Evolutionary conservation across 2,113 vertebrate genomes (phyloP).

Genomic region (Isurus oxyrinchus): DNA sequence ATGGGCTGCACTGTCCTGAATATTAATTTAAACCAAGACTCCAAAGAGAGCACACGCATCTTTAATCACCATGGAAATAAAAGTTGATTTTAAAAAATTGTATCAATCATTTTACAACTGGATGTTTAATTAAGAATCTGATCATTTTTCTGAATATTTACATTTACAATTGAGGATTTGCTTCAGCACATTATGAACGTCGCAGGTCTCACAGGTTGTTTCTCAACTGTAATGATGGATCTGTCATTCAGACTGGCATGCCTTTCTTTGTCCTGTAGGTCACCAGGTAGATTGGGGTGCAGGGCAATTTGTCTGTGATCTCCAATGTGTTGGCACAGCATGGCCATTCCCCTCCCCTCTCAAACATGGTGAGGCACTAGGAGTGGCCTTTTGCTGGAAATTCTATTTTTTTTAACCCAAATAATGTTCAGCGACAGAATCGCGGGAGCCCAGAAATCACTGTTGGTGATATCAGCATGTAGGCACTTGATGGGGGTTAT

Average conservation of each 20-base stretch:
- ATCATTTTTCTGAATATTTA: not conserved
- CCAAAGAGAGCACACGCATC: not conserved
- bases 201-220: no score
- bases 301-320: not conserved
- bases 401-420: not conserved
- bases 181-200: not conserved
- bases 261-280: not conserved
- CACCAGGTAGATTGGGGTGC: not conserved
- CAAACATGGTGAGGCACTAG: not conserved
- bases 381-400: not conserved
- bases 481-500: not conserved
- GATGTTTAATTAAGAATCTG: not conserved
- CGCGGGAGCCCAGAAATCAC: not conserved
- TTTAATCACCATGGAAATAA: slow-evolving; percentile 14
- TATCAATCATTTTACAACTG: not conserved
- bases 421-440: not conserved
- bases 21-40: slow-evolving; percentile 15
- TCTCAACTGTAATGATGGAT: not conserved
- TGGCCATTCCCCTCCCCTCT: not conserved
- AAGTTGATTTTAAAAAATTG: slow-evolving; percentile 15
- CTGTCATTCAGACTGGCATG: not conserved
- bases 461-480: not conserved
- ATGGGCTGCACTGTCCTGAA: slow-evolving; percentile 13
- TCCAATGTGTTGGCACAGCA: not conserved
- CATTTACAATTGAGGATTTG: not conserved